Conservation (phyloP, 2,888 invertebrate species). For the Diachrysia chrysitis region DNA sequence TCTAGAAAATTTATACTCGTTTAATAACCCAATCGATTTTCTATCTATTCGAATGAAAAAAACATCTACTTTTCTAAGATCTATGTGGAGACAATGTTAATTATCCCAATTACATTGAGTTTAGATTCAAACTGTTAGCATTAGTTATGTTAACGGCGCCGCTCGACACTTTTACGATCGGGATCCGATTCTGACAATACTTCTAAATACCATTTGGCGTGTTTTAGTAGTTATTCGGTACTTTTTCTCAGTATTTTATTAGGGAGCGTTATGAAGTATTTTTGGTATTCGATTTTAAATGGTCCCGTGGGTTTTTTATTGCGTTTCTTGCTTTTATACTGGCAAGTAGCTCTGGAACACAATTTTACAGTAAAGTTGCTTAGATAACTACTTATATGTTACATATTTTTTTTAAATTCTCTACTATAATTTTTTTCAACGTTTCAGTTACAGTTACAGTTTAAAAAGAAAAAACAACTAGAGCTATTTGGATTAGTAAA, state of each 20-base stretch:
- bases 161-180: constrained; percentile 52
- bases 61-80: constrained; percentile 25
- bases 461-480: too few relatives aligned
- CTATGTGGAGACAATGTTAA: constrained; percentile 45
- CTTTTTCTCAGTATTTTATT: constrained; percentile 33
- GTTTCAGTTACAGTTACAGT: too few relatives aligned
- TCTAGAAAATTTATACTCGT: background rate
- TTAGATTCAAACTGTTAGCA: constrained; percentile 51
- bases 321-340: too few relatives aligned
- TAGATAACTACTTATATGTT: too few relatives aligned
- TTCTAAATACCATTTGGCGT: constrained; percentile 46
- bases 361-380: too few relatives aligned
- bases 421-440: too few relatives aligned
- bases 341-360: too few relatives aligned
- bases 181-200: constrained; percentile 45
- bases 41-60: constrained; percentile 8
- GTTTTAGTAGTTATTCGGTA: constrained; percentile 46
- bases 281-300: background rate
- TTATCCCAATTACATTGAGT: constrained; percentile 56
- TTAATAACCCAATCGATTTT: background rate
- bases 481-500: too few relatives aligned
- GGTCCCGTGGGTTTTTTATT: background rate
- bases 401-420: too few relatives aligned
- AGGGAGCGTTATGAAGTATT: background rate
- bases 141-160: constrained; percentile 57